phyloP scores from a whole-genome alignment of 1,140 invertebrate species.

The Venustaconcha ellipsiformis region DNA sequence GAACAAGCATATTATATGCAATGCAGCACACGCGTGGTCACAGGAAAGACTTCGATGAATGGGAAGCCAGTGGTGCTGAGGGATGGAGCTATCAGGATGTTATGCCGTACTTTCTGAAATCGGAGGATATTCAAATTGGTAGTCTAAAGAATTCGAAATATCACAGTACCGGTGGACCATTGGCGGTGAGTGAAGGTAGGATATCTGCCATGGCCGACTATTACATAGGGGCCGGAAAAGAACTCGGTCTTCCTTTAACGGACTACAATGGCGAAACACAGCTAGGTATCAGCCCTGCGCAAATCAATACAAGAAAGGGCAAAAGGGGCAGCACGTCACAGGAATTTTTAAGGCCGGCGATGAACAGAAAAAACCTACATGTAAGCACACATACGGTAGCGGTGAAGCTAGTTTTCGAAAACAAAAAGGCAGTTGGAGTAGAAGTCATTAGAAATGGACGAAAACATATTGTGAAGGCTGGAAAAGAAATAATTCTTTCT shows the following conservation, averaged over 20 bases:
- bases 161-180: constrained; percentile 14
- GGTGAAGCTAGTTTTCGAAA: constrained; percentile 14
- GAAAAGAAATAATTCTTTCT: constrained; percentile 61
- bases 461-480: constrained; percentile 10
- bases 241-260: constrained; percentile 65
- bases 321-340: constrained; percentile 5
- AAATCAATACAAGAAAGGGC: constrained; percentile 3
- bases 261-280: constrained; percentile 24
- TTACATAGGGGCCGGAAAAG: constrained; percentile 13
- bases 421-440: constrained; percentile 12
- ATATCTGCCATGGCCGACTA: background rate
- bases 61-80: constrained; percentile 59
- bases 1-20: constrained; percentile 10
- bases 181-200: background rate
- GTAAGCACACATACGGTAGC: constrained; percentile 5
- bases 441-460: constrained; percentile 2
- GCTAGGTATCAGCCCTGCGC: background rate
- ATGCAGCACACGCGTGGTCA: constrained; percentile 88
- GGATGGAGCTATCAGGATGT: constrained; percentile 31
- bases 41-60: constrained; percentile 89
- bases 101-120: constrained; percentile 23
- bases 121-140: constrained; percentile 14
- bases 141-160: constrained; percentile 8
- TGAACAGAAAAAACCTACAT: constrained; percentile 10
- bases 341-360: constrained; percentile 10